Evolutionary conservation across 2,797 vertebrate genomes (phyloP).

Genomic region (Podarcis lilfordi): DNA sequence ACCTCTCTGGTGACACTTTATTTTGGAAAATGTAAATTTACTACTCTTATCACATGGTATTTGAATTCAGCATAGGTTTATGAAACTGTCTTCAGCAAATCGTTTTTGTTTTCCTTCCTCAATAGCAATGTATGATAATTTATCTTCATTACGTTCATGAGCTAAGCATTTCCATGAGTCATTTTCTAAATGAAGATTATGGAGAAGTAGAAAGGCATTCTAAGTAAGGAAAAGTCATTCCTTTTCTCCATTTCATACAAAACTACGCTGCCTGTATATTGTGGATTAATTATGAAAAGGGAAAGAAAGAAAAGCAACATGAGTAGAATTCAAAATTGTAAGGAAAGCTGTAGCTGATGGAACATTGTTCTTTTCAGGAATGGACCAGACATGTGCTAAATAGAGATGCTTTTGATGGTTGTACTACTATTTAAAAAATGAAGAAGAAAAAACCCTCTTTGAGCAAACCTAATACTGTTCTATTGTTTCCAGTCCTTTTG

Average conservation of each 20-base stretch:
- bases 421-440: constrained; percentile 36
- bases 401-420: constrained; percentile 50
- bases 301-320: constrained; percentile 21
- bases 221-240: constrained; percentile 31
- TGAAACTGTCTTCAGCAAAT: background rate
- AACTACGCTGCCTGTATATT: constrained; percentile 12
- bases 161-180: background rate
- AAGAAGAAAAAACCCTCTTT: constrained; percentile 19
- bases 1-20: background rate
- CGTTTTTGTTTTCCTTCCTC: background rate
- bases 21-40: background rate
- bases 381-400: constrained; percentile 55
- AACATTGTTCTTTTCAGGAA: constrained; percentile 31
- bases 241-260: constrained; percentile 2
- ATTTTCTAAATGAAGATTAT: constrained; percentile 7
- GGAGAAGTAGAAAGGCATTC: background rate
- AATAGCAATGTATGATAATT: background rate
- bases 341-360: background rate
- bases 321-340: constrained; percentile 20
- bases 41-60: background rate
- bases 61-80: background rate
- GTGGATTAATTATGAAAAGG: constrained; percentile 20
- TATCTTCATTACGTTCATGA: background rate
- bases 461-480: too few relatives aligned
- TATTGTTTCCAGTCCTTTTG: too few relatives aligned